Percentiles rank a stretch among this genome's conserved stretches.
Evolutionary conservation across 2,797 vertebrate genomes (phyloP).

Genomic region (Pangasius djambal): DNA sequence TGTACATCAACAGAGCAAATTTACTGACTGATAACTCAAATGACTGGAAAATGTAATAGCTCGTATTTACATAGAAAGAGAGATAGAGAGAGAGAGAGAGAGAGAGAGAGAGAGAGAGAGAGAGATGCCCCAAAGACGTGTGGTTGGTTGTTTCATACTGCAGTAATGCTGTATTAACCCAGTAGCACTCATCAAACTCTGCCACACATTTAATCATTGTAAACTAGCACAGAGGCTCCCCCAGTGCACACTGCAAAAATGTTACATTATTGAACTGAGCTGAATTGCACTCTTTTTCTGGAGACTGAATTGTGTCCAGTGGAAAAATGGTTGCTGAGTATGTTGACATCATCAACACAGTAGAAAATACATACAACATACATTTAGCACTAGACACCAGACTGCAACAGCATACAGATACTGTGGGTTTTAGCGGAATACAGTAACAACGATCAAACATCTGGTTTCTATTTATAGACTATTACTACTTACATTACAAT

Average conservation of each 20-base stretch:
- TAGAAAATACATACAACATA: background rate
- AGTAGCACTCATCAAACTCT: constrained; percentile 53
- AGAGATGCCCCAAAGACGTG: constrained; percentile 62
- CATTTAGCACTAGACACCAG: background rate
- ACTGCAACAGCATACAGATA: background rate
- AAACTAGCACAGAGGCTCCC: background rate
- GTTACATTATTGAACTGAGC: background rate
- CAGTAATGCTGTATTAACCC: constrained; percentile 75
- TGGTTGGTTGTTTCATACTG: constrained; percentile 61
- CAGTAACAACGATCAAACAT: background rate
- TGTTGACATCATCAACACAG: background rate
- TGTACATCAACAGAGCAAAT: constrained; percentile 2
- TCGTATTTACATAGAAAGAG: too few species aligned
- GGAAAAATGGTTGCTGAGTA: background rate
- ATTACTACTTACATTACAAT: background rate
- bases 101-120: constrained; percentile 20
- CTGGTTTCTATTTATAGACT: background rate
- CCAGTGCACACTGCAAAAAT: background rate
- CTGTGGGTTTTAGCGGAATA: background rate
- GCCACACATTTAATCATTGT: constrained; percentile 20
- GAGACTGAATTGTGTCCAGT: background rate
- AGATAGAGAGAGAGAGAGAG: constrained; percentile 8
- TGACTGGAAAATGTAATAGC: background rate
- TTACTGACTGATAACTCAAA: background rate
- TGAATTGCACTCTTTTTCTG: background rate